Base-by-base conservation (phyloP, 1,140 invertebrate species). In the Trichonephila inaurata region DNA sequence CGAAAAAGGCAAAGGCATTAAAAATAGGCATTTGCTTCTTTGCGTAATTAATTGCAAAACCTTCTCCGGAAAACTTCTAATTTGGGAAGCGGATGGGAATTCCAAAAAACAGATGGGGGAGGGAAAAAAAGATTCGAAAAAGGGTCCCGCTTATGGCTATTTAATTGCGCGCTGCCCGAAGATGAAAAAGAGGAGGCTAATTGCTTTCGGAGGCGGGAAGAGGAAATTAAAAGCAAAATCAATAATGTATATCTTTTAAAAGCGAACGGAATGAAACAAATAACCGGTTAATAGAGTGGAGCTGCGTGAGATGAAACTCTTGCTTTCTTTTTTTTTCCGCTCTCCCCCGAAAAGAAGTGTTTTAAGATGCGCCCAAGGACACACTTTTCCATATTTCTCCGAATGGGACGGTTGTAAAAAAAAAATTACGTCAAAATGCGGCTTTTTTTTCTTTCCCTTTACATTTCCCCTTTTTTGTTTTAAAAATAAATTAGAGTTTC, bases 161-260 rank as follows among this genome's bases (percentile, higher is more conserved):
- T 93, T 93, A 93, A 93, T 93, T 93, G 92, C 92, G 83, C 21
- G 40, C 85, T 77, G 89, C 61, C 28, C 24, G 72, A 33, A 21
- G 19, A 66, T 18, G 24, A 77, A 77, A 85, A 77, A 87, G 28
- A 61, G 40, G 86, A 69, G 88, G 92, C 92, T 93, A 93, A 93
- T 93, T 93, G 92, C 88, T 93, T 93, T 93, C 86, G 51, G 91
- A 72, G n/a, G 62, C 40, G 77, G 62, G 81, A 83, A 62, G 81
- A 81, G 87, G 69, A 89, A 93, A 93, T 93, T 88, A 88, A 93
- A 93, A 88, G 85, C 92, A 88, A 51, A 93, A 93, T 93, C 92
- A 89, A 93, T 93, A 93, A 93, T 93, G 92, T 93, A 93, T 93
- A 93, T 93, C 92, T 93, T 88, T 93, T 93, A 93, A 93, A 81